These are phyloP conservation scores for Rhabdornis inornatus DNA, from an alignment of 2,113 vertebrate species.

Conservation along the genomic window DNA sequence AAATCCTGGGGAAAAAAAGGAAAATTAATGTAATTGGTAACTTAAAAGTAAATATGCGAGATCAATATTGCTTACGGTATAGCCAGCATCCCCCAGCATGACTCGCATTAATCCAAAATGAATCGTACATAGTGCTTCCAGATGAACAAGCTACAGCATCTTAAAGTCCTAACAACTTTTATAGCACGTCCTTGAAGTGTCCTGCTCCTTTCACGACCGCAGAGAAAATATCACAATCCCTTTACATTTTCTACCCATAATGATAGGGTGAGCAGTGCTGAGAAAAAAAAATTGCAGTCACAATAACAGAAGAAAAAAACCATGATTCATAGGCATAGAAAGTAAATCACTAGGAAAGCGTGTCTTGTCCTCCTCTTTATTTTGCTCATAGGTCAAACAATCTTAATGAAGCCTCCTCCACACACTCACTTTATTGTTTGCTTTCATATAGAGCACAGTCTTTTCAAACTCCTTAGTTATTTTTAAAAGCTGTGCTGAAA, in stretches of 20 bases:
- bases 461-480: constrained; percentile 5
- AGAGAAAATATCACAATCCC: constrained; percentile 21
- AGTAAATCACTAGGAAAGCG: constrained; percentile 22
- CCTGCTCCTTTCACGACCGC: constrained; percentile 17
- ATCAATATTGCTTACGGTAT: background rate
- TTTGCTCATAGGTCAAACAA: constrained; percentile 4
- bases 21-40: background rate
- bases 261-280: constrained; percentile 10
- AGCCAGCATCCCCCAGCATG: constrained; percentile 1
- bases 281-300: constrained; percentile 33
- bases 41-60: background rate
- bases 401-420: constrained; percentile 44
- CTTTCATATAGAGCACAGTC: background rate
- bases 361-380: constrained; percentile 41
- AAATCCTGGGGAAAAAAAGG: background rate
- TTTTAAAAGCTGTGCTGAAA: background rate
- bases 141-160: background rate
- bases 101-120: background rate
- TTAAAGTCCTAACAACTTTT: constrained; percentile 29
- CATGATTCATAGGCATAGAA: constrained; percentile 11
- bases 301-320: constrained; percentile 2
- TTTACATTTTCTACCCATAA: constrained; percentile 44
- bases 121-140: background rate
- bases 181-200: constrained; percentile 15
- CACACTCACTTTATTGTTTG: background rate